These are phyloP conservation scores for Chaetorhynchus papuensis DNA, from an alignment of 2,113 vertebrate species.

Conservation along the genomic window DNA sequence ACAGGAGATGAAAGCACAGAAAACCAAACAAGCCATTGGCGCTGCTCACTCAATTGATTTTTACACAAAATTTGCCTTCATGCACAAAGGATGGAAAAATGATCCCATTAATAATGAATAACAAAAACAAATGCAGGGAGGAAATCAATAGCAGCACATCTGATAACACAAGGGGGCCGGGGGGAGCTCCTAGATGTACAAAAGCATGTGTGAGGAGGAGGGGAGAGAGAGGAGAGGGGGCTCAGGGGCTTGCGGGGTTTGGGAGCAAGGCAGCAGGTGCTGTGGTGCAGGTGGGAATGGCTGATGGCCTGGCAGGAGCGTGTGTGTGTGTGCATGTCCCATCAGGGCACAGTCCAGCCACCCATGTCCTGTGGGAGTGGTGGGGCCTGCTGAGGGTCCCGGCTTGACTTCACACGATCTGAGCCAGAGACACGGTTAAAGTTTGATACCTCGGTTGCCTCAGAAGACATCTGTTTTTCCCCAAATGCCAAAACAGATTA, in stretches of 20 bases:
- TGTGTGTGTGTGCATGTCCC: neutral
- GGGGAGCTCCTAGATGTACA: neutral
- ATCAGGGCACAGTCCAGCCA: neutral
- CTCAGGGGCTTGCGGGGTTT: neutral
- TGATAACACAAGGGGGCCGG: conserved; percentile 41
- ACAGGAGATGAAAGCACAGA: conserved; percentile 72
- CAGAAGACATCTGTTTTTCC: neutral
- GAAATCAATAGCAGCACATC: conserved; percentile 75
- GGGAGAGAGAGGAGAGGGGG: neutral
- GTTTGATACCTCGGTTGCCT: neutral
- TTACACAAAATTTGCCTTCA: conserved; percentile 81
- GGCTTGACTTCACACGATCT: accelerated
- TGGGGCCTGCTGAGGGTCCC: neutral
- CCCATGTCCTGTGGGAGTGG: accelerated
- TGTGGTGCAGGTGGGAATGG: neutral
- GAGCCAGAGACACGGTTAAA: neutral
- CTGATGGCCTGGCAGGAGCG: neutral
- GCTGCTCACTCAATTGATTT: conserved; percentile 76
- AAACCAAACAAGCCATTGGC: conserved; percentile 69
- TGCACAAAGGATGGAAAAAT: conserved; percentile 74
- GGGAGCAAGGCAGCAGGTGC: neutral
- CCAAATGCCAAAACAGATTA: neutral
- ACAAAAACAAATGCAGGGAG: conserved; percentile 75
- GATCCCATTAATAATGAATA: conserved; percentile 82
- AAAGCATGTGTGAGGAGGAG: neutral